Base-by-base conservation (phyloP, 2,113 vertebrate species). In the Arizona elegans region DNA sequence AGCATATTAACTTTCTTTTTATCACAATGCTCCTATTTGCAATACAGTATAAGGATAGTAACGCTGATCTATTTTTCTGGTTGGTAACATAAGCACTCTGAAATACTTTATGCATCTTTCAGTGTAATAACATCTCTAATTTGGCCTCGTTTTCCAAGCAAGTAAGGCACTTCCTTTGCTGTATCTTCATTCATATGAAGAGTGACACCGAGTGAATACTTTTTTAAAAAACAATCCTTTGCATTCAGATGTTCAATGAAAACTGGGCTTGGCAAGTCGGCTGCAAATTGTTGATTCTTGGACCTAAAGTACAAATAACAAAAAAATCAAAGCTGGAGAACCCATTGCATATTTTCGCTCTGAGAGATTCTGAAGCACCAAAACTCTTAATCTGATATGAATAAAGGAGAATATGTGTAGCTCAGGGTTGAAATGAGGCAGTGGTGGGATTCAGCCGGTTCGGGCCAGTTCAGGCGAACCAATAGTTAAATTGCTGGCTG, bases 191-290 rank as follows among this genome's bases (percentile, higher is more conserved):
- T 43, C 24, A 26, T 56, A 43, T 33, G 86, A 87, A 62, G 91
- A 87, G 10, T 53, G 56, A 86, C 91, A 92, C n/a, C 56, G 87
- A 92, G 56, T 92, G 91, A 52, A 50, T 87, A 23, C 8, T 75
- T 86, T 62, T 58, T 86, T 26, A 50, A 91, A 87, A n/a, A 87
- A n/a, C 19, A 38, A 11, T 86, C 24, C 38, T 11, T 24, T 90
- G 43, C 43, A 47, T 62, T 50, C 26, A 2, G 81, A 13, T 88
- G 88, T 12, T 93, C 29, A 94, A 94, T 88, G 87, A 75, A 94
- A 75, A 55, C 47, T 1, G 1, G 17, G 29, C 87, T 94, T 92
- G 85, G 3, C 56, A 43, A 58, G 1, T 58, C n/a, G 4, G 15
- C 92, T 89, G 88, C 87, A 90, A 65, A 86, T 94, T 93, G 33